Evolutionary conservation across 1,140 invertebrate genomes (phyloP).

Genomic region (Musca vetustissima): DNA sequence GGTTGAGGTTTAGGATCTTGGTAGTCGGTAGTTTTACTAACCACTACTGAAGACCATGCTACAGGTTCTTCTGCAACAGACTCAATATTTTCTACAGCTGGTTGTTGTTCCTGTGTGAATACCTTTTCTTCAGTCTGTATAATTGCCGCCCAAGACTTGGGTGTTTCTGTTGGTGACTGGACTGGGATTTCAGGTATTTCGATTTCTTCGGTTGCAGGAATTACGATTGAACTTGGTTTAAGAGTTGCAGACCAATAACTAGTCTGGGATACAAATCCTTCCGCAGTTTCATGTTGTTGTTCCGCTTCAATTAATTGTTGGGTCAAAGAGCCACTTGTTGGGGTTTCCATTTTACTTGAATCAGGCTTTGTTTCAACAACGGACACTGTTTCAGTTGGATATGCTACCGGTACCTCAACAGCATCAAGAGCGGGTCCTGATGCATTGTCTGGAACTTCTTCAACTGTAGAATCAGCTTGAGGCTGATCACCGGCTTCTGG

Average conservation of each 20-base stretch:
- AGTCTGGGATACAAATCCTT: constrained; percentile 45
- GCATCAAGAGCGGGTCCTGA: background rate
- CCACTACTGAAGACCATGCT: constrained; percentile 43
- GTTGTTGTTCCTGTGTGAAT: constrained; percentile 29
- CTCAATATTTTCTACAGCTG: background rate
- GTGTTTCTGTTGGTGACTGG: constrained; percentile 44
- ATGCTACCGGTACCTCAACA: too few relatives aligned
- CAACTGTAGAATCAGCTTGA: background rate
- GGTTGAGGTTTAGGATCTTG: constrained; percentile 41
- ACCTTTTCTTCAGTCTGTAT: constrained; percentile 46
- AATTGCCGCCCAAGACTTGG: constrained; percentile 52
- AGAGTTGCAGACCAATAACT: constrained; percentile 52
- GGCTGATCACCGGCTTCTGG: too few relatives aligned
- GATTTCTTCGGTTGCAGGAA: too few relatives aligned
- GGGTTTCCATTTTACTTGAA: background rate
- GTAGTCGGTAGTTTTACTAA: constrained; percentile 47
- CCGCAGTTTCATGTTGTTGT: background rate
- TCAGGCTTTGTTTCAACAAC: too few relatives aligned
- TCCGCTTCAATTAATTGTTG: background rate
- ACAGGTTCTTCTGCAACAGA: background rate
- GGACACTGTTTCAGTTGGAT: too few relatives aligned
- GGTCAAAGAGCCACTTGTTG: too few relatives aligned
- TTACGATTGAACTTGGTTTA: constrained; percentile 29
- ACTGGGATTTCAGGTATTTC: constrained; percentile 37
- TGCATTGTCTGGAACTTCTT: background rate